These are phyloP conservation scores for Sialia sialis DNA, from an alignment of 2,113 vertebrate species.

Conservation along the genomic window DNA sequence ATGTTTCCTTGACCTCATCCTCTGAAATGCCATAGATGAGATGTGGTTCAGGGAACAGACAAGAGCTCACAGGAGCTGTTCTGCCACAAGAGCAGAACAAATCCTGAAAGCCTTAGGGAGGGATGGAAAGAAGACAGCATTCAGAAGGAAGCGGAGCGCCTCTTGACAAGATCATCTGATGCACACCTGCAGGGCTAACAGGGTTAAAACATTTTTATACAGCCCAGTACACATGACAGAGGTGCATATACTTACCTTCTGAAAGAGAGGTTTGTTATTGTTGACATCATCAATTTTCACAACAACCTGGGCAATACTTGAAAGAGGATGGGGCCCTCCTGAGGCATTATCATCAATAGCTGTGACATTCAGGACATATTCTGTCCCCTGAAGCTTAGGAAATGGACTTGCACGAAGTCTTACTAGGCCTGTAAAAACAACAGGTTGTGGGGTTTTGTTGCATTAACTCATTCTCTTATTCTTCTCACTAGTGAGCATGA, in stretches of 20 bases:
- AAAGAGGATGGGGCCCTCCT: slow-evolving; percentile 78
- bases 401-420: slow-evolving; percentile 82
- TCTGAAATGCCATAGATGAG: not conserved
- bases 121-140: not conserved
- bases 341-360: slow-evolving; percentile 85
- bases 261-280: slow-evolving; percentile 88
- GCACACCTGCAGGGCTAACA: not conserved
- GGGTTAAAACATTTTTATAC: not conserved
- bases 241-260: slow-evolving; percentile 72
- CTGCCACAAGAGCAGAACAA: not conserved
- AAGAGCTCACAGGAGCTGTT: not conserved
- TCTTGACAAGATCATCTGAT: not conserved
- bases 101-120: not conserved
- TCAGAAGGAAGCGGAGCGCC: not conserved
- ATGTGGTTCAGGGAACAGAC: not conserved
- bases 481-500: not conserved
- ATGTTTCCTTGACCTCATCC: not conserved
- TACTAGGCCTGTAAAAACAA: slow-evolving; percentile 77
- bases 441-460: not conserved
- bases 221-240: not conserved
- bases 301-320: slow-evolving; percentile 79
- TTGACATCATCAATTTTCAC: slow-evolving; percentile 86
- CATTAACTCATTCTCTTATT: not conserved
- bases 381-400: slow-evolving; percentile 81
- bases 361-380: slow-evolving; percentile 83